A percentile compares a stretch with the other conserved stretches of the same genome.
Conservation (phyloP, 2,797 vertebrate genomes). For the Phataginus tetradactyla region DNA sequence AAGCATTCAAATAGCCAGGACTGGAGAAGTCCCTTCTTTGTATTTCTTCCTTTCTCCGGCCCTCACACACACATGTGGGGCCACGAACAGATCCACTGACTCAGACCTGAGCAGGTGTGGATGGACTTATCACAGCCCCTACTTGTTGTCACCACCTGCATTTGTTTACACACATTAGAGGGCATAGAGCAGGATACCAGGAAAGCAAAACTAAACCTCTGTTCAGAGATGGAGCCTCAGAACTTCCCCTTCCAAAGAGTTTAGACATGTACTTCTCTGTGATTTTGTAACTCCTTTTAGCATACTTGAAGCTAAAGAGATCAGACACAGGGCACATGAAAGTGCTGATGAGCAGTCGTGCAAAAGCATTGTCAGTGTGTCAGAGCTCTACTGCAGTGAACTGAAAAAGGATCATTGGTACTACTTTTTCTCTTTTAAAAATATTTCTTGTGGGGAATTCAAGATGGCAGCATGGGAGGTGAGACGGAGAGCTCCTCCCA, state of each 20-base stretch:
- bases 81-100: not conserved
- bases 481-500: too few species aligned
- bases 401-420: conserved; percentile 47
- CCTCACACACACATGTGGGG: not conserved
- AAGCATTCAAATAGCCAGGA: not conserved
- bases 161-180: not conserved
- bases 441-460: not conserved
- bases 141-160: not conserved
- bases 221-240: not conserved
- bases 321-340: conserved; percentile 13
- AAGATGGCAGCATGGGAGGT: too few species aligned
- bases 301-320: not conserved
- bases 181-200: not conserved
- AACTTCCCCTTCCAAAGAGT: not conserved
- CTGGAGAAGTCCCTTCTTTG: not conserved
- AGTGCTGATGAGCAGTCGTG: not conserved
- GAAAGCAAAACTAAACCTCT: not conserved
- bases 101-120: not conserved
- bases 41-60: not conserved
- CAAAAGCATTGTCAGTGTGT: not conserved
- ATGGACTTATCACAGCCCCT: not conserved
- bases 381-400: not conserved
- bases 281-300: not conserved
- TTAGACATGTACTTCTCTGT: not conserved
- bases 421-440: not conserved